Evolutionary conservation across 2,113 vertebrate genomes (phyloP).

Genomic region (Ginglymostoma cirratum): DNA sequence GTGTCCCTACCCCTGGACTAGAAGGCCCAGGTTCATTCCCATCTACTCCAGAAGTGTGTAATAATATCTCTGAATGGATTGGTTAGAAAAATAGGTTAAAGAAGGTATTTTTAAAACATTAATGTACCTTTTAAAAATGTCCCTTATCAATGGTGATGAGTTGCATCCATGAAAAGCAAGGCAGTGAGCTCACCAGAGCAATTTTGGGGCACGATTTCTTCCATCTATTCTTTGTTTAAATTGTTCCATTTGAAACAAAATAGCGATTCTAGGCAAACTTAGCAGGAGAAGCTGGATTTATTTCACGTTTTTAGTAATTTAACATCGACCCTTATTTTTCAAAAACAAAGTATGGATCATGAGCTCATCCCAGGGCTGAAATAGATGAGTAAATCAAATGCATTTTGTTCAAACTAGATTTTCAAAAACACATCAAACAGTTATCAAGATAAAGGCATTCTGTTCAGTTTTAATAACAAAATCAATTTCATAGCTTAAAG

Average conservation of each 20-base stretch:
- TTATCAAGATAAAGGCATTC: not conserved
- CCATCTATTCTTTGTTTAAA: too few relatives aligned
- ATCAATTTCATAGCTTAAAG: not conserved
- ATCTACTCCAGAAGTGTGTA: too few relatives aligned
- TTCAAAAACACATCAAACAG: not conserved
- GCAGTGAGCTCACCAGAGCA: not conserved
- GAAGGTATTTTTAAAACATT: too few relatives aligned
- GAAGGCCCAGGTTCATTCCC: too few relatives aligned
- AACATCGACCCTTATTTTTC: not conserved
- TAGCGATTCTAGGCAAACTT: not conserved
- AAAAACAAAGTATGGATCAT: not conserved
- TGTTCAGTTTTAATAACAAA: not conserved
- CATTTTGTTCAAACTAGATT: not conserved
- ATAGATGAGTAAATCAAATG: too few relatives aligned
- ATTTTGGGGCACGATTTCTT: not conserved
- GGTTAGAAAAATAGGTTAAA: too few relatives aligned
- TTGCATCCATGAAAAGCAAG: not conserved
- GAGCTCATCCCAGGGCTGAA: not conserved
- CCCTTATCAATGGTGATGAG: not conserved
- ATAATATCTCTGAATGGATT: too few relatives aligned
- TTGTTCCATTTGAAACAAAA: not conserved
- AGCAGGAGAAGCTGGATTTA: not conserved
- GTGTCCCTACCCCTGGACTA: too few relatives aligned
- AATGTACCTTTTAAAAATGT: not conserved
- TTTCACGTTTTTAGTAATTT: not conserved